Percentiles rank a stretch among this genome's conserved stretches.
Evolutionary conservation across 2,888 invertebrate genomes (phyloP).

Genomic region (Philaethria dido): DNA sequence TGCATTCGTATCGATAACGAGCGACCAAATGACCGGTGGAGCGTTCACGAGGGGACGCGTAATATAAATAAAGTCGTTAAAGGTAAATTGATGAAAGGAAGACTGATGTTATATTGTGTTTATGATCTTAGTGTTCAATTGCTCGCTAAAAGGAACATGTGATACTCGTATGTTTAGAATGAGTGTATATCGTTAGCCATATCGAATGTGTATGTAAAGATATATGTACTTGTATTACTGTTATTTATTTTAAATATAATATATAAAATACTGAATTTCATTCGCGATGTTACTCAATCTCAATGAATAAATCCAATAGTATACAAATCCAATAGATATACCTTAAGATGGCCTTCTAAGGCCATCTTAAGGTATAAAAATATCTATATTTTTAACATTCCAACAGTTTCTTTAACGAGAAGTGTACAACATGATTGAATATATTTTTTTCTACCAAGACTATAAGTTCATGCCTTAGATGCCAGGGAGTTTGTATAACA

Average conservation of each 20-base stretch:
- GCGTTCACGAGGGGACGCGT: slow-evolving; percentile 36
- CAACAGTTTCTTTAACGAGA: too few species aligned
- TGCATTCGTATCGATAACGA: slow-evolving; percentile 35
- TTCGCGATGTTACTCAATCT: not conserved
- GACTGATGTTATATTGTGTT: slow-evolving; percentile 12
- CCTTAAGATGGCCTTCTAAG: not conserved
- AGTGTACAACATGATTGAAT: too few species aligned
- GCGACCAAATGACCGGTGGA: slow-evolving; percentile 34
- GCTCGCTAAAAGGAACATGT: too few species aligned
- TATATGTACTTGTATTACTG: too few species aligned
- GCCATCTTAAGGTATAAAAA: too few species aligned
- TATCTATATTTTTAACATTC: too few species aligned
- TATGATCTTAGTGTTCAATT: not conserved
- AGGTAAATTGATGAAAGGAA: slow-evolving; percentile 25
- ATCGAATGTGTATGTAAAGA: too few species aligned
- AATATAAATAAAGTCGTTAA: slow-evolving; percentile 42
- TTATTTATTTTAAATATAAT: too few species aligned
- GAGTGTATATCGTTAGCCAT: too few species aligned
- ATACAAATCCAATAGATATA: too few species aligned
- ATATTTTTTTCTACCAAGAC: not conserved
- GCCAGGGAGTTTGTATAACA: not conserved
- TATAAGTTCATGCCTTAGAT: not conserved
- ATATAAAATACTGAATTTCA: too few species aligned
- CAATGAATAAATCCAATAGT: not conserved
- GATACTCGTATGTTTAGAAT: too few species aligned